phyloP scores from a whole-genome alignment of 2,888 invertebrate species.

The Dynastes tityus region DNA sequence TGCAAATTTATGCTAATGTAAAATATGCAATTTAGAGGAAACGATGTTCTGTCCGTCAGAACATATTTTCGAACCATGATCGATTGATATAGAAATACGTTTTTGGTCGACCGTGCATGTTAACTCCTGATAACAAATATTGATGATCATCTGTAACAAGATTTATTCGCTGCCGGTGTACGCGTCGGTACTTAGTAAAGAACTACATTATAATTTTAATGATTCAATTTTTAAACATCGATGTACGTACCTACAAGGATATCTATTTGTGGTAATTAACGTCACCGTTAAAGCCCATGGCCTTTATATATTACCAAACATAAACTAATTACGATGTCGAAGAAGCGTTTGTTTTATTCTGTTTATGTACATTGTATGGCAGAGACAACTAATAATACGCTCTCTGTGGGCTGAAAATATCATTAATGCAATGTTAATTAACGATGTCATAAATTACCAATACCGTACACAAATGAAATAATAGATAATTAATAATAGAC shows the following conservation, averaged over 20 bases:
- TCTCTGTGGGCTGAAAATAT: constrained; percentile 32
- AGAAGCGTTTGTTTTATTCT: constrained; percentile 30
- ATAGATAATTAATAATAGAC: constrained; percentile 42
- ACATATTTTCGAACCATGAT: constrained; percentile 27
- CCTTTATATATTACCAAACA: constrained; percentile 40
- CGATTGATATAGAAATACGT: constrained; percentile 27
- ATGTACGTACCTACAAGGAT: constrained; percentile 35
- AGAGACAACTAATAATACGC: constrained; percentile 15
- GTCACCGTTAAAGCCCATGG: constrained; percentile 35
- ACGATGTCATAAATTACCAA: constrained; percentile 38
- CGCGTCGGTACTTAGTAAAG: constrained; percentile 36
- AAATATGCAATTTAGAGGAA: constrained; percentile 7
- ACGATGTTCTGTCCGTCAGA: constrained; percentile 10
- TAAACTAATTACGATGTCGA: constrained; percentile 43
- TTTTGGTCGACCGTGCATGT: constrained; percentile 25
- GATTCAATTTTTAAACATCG: constrained; percentile 49
- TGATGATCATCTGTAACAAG: constrained; percentile 45
- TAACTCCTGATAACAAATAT: constrained; percentile 45
- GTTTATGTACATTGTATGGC: background rate
- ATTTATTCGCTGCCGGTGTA: constrained; percentile 39
- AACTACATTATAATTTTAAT: constrained; percentile 45
- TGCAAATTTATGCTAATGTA: constrained; percentile 20
- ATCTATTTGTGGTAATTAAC: constrained; percentile 45
- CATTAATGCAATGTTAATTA: constrained; percentile 42
- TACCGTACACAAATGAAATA: constrained; percentile 36